Conservation (phyloP, 2,797 vertebrate genomes). For the Agapornis canus region DNA sequence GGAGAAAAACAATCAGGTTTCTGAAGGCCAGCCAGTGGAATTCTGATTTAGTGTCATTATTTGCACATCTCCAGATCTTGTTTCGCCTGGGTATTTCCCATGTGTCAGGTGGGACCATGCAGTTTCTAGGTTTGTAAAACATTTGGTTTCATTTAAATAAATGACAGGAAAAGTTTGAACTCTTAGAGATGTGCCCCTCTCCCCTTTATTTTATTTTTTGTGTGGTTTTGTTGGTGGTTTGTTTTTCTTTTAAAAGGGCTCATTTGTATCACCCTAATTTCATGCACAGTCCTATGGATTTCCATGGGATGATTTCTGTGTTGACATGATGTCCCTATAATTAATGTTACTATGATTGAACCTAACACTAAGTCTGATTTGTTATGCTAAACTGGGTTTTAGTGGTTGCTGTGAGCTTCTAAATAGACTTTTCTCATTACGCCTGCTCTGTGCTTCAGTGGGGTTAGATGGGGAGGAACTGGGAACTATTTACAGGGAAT, state of each 20-base stretch:
- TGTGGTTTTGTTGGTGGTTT: not conserved
- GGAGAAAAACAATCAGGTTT: constrained; percentile 81
- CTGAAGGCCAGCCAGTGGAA: constrained; percentile 56
- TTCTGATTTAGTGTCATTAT: constrained; percentile 38
- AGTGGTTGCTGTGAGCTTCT: not conserved
- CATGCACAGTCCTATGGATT: not conserved
- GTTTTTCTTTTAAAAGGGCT: not conserved
- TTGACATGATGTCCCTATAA: not conserved
- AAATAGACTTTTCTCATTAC: not conserved
- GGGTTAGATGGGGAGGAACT: not conserved
- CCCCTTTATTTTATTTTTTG: not conserved
- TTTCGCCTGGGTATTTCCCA: constrained; percentile 15
- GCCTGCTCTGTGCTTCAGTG: not conserved
- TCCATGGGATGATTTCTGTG: not conserved
- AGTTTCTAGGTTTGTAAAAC: not conserved
- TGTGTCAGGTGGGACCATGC: not conserved
- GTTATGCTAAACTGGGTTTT: not conserved
- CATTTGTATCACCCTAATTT: not conserved
- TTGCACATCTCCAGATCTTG: constrained; percentile 30
- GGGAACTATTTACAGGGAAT: not conserved
- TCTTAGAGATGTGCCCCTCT: not conserved
- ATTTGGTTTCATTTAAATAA: constrained; percentile 28
- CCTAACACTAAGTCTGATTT: not conserved
- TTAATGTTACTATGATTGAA: not conserved
- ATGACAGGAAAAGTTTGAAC: not conserved